A percentile compares a stretch with the other conserved stretches of the same genome.
Conservation (phyloP, 2,888 invertebrate species). For the Tipula confusa region DNA sequence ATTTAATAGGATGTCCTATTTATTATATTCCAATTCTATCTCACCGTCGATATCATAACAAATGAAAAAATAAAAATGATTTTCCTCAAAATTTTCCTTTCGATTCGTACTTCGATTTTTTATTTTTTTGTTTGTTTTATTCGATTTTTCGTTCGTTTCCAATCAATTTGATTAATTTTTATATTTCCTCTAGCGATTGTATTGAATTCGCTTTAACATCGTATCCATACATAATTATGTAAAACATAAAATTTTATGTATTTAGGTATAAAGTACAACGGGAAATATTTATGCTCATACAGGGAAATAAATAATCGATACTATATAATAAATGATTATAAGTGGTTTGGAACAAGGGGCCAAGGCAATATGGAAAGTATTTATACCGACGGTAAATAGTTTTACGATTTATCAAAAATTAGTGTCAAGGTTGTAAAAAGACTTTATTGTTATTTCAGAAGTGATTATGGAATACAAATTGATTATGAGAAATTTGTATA, state of each 20-base stretch:
- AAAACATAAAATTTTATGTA: constrained; percentile 25
- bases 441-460: neutral
- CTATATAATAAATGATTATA: neutral
- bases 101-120: neutral
- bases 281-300: neutral
- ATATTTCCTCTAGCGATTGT: neutral
- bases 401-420: neutral
- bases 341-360: neutral
- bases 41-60: neutral
- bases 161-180: constrained; percentile 15
- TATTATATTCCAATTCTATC: neutral
- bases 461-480: too few species aligned
- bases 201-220: neutral
- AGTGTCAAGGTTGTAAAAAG: neutral
- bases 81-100: neutral
- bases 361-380: neutral
- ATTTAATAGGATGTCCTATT: neutral
- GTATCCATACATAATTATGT: neutral
- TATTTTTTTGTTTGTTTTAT: neutral
- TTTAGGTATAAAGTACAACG: neutral
- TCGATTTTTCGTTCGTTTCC: constrained; percentile 14
- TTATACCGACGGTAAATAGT: too few species aligned
- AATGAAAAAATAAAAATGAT: too few species aligned
- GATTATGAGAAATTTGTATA: too few species aligned
- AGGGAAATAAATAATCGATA: constrained; percentile 25